Conservation (phyloP, 2,888 invertebrate species). For the Bellardia pandia region DNA sequence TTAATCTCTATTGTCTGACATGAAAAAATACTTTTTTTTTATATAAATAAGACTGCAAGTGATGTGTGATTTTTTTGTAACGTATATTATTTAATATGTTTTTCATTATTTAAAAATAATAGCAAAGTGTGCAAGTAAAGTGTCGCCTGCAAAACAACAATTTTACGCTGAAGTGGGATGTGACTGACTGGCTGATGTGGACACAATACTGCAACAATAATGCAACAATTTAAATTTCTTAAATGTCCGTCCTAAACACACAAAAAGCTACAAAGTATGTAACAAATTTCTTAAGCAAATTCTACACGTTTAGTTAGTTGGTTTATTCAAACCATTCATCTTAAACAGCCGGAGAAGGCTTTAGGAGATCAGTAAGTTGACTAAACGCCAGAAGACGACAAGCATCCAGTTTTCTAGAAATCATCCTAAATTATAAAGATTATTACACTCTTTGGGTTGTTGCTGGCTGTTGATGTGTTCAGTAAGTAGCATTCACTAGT, state of each 20-base stretch:
- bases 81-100: conserved; percentile 32
- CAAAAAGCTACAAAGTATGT: neutral
- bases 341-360: conserved; percentile 27
- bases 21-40: neutral
- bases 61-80: neutral
- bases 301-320: neutral
- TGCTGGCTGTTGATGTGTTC: conserved; percentile 1
- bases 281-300: neutral
- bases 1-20: conserved; percentile 21
- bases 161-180: conserved; percentile 67
- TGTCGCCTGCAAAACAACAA: conserved; percentile 57
- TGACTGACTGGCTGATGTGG: conserved; percentile 54
- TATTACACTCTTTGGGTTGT: conserved; percentile 12
- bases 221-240: neutral
- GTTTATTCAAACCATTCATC: conserved; percentile 33
- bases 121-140: conserved; percentile 8
- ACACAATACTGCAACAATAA: conserved; percentile 2
- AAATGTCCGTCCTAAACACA: neutral
- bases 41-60: conserved; percentile 28
- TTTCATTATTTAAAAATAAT: neutral
- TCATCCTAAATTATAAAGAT: conserved; percentile 61
- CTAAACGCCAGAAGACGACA: neutral
- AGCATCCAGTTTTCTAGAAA: conserved; percentile 42
- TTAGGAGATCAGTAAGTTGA: conserved; percentile 37
- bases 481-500: neutral